Base-by-base conservation (phyloP, 2,888 invertebrate species). In the Tipula lateralis region DNA sequence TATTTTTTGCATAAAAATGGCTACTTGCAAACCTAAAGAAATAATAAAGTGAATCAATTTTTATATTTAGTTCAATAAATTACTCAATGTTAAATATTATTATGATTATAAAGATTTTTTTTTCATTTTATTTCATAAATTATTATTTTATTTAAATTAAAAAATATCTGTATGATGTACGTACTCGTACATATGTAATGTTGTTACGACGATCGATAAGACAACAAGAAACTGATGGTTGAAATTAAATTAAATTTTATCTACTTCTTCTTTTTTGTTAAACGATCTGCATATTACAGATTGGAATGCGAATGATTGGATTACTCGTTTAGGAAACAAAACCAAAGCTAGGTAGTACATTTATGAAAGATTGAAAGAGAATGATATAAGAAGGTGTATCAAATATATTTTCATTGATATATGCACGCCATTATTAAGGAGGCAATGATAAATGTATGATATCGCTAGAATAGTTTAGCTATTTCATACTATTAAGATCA, bases 21-120 rank as follows among this genome's bases (percentile, higher is more conserved):
- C 66, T 66, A 66, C 66, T 66, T 66, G 66, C 19, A 66, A 66
- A 66, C 19, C 9, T 50, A 50, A 50, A 50, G 44, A 50, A 50
- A 50, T 19, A 50, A 50, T 66, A 66, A 50, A 66, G 66, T 66
- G 66, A 66, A 66, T 66, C 66, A 66, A 66, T 66, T 66, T 66
- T 66, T 24, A 66, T 66, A 66, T 66, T 66, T 66, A 66, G 66
- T 66, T 66, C 66, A 66, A 66, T 66, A 66, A 66, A 66, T 66
- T 66, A 66, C 24, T 66, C 66, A 66, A 66, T 66, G 66, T 24
- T 66, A 66, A 66, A 66, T 24, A 66, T 66, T 66, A 24, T 66
- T 66, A 66, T 66, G 44, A 24, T 66, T 66, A 50, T 39, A 50
- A 66, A 66, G n/a, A n/a, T n/a, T n/a, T n/a, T 13, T 6, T 66